A percentile compares a stretch with the other conserved stretches of the same genome.
Conservation (phyloP, 2,797 vertebrate genomes). For the Myotis myotis region DNA sequence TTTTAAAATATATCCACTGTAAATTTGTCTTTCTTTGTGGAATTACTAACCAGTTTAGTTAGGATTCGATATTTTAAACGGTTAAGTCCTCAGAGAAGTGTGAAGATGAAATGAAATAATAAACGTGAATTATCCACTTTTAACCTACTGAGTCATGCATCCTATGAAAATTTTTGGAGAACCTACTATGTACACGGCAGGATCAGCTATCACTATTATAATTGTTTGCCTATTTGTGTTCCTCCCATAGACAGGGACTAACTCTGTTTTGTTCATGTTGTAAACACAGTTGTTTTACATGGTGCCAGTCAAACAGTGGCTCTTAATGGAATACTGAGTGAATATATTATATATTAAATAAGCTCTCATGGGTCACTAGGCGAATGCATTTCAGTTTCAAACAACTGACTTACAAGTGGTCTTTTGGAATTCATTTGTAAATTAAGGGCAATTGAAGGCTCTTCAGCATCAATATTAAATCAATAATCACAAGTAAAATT, state of each 20-base stretch:
- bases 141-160: conserved; percentile 8
- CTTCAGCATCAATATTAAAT: conserved; percentile 55
- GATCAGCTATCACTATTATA: background rate
- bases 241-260: background rate
- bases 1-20: background rate
- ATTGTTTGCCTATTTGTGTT: background rate
- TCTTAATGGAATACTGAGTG: conserved; percentile 34
- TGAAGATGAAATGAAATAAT: conserved; percentile 45
- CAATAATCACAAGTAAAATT: conserved; percentile 66
- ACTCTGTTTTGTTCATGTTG: conserved; percentile 18
- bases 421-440: conserved; percentile 71
- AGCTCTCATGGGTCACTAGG: conserved; percentile 38
- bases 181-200: background rate
- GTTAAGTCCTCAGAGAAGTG: conserved; percentile 7
- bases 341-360: conserved; percentile 64
- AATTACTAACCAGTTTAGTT: conserved; percentile 10
- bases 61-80: conserved; percentile 50
- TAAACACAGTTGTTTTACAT: conserved; percentile 11
- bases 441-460: conserved; percentile 61
- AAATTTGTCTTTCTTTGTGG: background rate
- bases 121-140: background rate
- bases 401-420: conserved; percentile 65
- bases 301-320: background rate
- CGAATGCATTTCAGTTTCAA: conserved; percentile 61
- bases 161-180: background rate